Percentiles rank a stretch among this genome's conserved stretches.
Conservation (phyloP, 53 echinoderm and acorn worm genomes). For the Pentamera pediparva region DNA sequence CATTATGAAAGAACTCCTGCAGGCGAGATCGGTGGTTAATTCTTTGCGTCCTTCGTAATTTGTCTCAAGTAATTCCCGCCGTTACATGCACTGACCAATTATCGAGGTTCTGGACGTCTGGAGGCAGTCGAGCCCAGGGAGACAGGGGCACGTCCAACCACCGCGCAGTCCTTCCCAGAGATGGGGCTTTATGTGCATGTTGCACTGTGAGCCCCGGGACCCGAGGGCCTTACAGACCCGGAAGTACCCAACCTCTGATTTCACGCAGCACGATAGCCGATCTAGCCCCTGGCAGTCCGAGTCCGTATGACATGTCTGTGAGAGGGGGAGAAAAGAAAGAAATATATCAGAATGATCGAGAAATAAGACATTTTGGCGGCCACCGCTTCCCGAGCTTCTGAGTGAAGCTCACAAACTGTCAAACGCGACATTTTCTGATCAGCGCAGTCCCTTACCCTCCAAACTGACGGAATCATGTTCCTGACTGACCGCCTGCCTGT, state of each 20-base stretch:
- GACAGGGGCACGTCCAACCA: constrained; percentile 21
- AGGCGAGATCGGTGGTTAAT: too few relatives aligned
- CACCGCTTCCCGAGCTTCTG: too few relatives aligned
- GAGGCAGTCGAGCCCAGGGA: not conserved
- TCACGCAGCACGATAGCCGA: constrained; percentile 22
- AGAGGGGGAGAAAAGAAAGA: not conserved
- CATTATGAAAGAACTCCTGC: too few relatives aligned
- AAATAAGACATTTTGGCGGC: too few relatives aligned
- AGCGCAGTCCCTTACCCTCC: too few relatives aligned
- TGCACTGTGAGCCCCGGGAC: constrained; percentile 9
- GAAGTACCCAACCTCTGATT: constrained; percentile 15
- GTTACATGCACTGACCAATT: constrained; percentile 2
- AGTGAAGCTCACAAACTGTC: too few relatives aligned
- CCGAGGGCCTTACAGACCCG: constrained; percentile 18
- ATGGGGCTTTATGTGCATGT: constrained; percentile 12
- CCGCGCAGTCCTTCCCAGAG: constrained; percentile 20
- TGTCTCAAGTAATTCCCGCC: too few relatives aligned
- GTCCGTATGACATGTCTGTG: constrained; percentile 22
- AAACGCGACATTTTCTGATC: too few relatives aligned
- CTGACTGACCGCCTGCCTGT: too few relatives aligned
- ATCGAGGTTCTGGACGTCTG: not conserved
- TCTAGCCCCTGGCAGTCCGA: constrained; percentile 9
- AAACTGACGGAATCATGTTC: too few relatives aligned
- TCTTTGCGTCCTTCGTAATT: too few relatives aligned
- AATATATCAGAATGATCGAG: too few relatives aligned